phyloP scores from a whole-genome alignment of 2,888 invertebrate genomes.

The Baccha elongata region DNA sequence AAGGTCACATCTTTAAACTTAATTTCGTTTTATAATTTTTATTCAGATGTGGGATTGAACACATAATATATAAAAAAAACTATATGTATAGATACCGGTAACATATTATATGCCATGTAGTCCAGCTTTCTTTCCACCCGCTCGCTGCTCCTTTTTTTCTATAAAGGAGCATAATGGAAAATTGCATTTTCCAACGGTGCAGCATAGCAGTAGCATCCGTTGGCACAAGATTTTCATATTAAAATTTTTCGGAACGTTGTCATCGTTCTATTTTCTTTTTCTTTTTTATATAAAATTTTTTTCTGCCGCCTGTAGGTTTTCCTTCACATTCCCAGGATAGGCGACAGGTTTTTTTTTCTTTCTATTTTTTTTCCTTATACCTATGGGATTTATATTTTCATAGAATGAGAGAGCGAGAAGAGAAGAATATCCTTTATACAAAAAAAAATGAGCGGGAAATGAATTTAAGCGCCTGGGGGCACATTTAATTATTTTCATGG shows the following conservation, averaged over 20 bases:
- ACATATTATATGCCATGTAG: constrained; percentile 58
- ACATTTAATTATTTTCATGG: constrained; percentile 62
- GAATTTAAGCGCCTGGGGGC: constrained; percentile 59
- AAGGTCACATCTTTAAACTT: constrained; percentile 49
- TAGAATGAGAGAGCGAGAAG: neutral
- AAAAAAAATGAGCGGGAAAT: constrained; percentile 39
- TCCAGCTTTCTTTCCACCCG: neutral
- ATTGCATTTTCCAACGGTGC: constrained; percentile 66
- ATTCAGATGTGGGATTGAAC: constrained; percentile 6
- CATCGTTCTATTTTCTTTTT: constrained; percentile 38
- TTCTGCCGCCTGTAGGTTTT: constrained; percentile 25
- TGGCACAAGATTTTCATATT: constrained; percentile 64
- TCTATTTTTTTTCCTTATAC: constrained; percentile 12
- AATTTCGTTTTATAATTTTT: constrained; percentile 46
- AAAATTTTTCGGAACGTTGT: constrained; percentile 66
- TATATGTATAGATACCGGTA: constrained; percentile 22
- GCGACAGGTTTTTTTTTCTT: constrained; percentile 41
- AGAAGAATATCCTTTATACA: constrained; percentile 12
- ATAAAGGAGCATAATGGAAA: constrained; percentile 47
- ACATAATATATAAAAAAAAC: constrained; percentile 3
- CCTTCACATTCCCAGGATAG: constrained; percentile 41
- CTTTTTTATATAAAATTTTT: neutral
- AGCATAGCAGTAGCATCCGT: constrained; percentile 40
- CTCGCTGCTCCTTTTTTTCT: constrained; percentile 10
- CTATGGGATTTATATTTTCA: constrained; percentile 31